These are phyloP conservation scores for Coracopsis vasa DNA, from an alignment of 2,113 vertebrate genomes.

Conservation along the genomic window DNA sequence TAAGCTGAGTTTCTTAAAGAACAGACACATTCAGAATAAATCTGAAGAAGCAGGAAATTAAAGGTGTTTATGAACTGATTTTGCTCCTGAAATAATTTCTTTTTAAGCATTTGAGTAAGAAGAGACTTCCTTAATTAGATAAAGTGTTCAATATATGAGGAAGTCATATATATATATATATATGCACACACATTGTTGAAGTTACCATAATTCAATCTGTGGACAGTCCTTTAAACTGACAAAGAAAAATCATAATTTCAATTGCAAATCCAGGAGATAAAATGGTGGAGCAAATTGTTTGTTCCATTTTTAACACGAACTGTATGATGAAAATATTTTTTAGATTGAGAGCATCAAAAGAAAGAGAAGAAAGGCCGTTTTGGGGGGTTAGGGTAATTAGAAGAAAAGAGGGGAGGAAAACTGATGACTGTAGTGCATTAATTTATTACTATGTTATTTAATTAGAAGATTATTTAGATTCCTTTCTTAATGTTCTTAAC, in stretches of 20 bases:
- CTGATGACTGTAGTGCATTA: background rate
- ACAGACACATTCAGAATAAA: background rate
- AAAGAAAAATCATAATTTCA: background rate
- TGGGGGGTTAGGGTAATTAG: accelerated
- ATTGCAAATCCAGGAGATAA: background rate
- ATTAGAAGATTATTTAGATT: background rate
- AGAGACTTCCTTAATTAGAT: background rate
- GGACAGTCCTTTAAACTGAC: background rate
- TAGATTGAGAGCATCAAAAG: background rate
- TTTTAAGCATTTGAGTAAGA: background rate
- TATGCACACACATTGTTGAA: background rate
- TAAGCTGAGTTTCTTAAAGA: background rate
- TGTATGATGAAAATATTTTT: background rate
- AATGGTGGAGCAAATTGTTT: background rate
- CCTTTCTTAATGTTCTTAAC: background rate
- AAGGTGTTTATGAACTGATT: background rate
- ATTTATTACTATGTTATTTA: background rate
- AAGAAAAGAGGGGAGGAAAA: too few species aligned
- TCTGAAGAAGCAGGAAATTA: background rate
- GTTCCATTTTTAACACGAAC: background rate
- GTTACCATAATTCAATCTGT: background rate
- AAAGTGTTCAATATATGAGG: background rate
- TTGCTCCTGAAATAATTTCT: background rate
- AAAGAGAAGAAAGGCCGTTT: background rate
- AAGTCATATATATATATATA: accelerated